Evolutionary conservation across 2,113 vertebrate species (phyloP).

Genomic region (Salvelinus namaycush): DNA sequence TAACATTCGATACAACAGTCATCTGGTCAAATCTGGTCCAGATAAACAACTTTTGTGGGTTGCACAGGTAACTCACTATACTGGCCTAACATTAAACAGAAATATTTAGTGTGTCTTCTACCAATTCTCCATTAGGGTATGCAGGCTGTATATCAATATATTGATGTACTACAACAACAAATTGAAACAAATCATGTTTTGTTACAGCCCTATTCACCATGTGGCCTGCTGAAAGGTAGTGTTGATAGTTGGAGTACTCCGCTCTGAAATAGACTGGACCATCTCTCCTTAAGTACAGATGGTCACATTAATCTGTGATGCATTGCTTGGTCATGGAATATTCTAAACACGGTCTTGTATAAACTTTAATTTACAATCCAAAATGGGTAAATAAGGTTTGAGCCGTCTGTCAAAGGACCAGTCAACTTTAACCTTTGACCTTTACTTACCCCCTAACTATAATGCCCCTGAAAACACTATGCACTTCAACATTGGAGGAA

Average conservation of each 20-base stretch:
- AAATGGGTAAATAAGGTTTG: not conserved
- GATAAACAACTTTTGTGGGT: too few relatives aligned
- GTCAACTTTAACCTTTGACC: not conserved
- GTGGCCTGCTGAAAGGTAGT: not conserved
- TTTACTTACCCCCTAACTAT: not conserved
- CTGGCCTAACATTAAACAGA: too few relatives aligned
- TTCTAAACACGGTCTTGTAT: not conserved
- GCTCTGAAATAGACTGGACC: not conserved
- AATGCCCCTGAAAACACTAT: not conserved
- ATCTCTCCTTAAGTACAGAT: not conserved
- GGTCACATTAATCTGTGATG: conserved; percentile 10
- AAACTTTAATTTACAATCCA: conserved; percentile 5
- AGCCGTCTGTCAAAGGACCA: not conserved
- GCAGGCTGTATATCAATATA: not conserved
- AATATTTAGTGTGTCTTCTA: too few relatives aligned
- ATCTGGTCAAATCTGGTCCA: too few relatives aligned
- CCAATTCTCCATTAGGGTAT: too few relatives aligned
- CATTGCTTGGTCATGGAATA: not conserved
- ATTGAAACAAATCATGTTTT: not conserved
- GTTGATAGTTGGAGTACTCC: not conserved
- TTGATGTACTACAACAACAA: not conserved
- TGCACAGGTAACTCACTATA: too few relatives aligned
- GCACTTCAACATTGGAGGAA: not conserved
- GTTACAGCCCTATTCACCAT: too few relatives aligned
- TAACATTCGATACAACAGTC: too few relatives aligned